phyloP scores from a whole-genome alignment of 1,140 invertebrate genomes.

The Leptinotarsa lineolata region DNA sequence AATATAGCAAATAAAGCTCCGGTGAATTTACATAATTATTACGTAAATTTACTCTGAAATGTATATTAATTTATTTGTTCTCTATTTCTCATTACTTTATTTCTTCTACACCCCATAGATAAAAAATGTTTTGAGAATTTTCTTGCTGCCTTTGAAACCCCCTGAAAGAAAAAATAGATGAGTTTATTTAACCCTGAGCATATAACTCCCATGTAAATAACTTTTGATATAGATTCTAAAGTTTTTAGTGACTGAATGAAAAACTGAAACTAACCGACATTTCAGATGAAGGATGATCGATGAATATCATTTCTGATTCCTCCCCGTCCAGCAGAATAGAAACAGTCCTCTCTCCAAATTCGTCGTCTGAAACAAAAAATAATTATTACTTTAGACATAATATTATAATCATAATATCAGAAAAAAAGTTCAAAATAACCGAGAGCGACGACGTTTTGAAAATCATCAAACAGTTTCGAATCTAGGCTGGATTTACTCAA shows the following conservation, averaged over 20 bases:
- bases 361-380: slow-evolving; percentile 75
- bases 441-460: no score
- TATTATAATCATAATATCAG: background rate
- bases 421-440: background rate
- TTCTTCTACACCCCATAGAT: background rate
- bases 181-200: no score
- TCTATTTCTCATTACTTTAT: no score
- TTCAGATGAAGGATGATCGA: slow-evolving; percentile 83
- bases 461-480: no score
- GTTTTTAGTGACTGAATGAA: background rate
- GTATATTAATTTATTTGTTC: no score
- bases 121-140: background rate
- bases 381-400: background rate
- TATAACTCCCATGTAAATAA: no score
- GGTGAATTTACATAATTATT: no score
- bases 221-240: no score
- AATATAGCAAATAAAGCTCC: no score
- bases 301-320: slow-evolving; percentile 89
- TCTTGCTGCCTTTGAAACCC: background rate
- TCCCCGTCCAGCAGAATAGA: slow-evolving; percentile 86
- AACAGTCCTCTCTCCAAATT: slow-evolving; percentile 89
- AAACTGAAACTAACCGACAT: slow-evolving; percentile 74
- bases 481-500: no score
- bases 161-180: background rate
- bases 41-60: no score